Percentiles rank a stretch among this genome's conserved stretches.
Conservation (phyloP, 2,113 vertebrate genomes). For the Myotis lucifugus region DNA sequence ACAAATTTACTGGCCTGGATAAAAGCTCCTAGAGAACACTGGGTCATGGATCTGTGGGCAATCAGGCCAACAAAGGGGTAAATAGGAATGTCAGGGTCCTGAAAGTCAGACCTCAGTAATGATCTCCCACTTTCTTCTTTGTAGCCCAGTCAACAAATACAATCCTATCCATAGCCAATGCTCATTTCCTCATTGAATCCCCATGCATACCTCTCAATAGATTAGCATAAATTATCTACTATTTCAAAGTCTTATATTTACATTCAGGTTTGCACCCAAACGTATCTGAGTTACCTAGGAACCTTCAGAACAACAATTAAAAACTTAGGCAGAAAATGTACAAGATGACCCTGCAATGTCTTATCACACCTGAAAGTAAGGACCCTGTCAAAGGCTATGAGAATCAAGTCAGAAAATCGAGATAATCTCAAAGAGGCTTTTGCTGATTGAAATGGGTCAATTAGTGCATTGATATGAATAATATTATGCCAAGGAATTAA, state of each 20-base stretch:
- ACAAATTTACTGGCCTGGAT: neutral
- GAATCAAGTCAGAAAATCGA: neutral
- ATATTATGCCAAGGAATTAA: neutral
- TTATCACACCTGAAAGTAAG: neutral
- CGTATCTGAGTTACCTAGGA: neutral
- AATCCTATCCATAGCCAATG: neutral
- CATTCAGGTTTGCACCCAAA: neutral
- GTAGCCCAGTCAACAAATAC: neutral
- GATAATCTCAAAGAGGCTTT: neutral
- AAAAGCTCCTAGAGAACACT: conserved; percentile 8
- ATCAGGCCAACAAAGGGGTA: neutral
- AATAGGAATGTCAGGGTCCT: neutral
- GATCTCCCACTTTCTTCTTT: neutral
- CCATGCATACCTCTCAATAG: neutral
- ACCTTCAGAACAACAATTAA: neutral
- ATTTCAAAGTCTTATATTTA: neutral
- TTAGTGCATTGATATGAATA: neutral
- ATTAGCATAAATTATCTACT: neutral
- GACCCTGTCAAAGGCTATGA: neutral
- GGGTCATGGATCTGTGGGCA: neutral
- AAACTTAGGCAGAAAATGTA: neutral
- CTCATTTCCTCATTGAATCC: neutral
- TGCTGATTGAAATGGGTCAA: neutral
- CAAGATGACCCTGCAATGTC: neutral
- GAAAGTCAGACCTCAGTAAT: neutral